Conservation (phyloP, 2,888 invertebrate genomes). For the Tiliacea aurago region DNA sequence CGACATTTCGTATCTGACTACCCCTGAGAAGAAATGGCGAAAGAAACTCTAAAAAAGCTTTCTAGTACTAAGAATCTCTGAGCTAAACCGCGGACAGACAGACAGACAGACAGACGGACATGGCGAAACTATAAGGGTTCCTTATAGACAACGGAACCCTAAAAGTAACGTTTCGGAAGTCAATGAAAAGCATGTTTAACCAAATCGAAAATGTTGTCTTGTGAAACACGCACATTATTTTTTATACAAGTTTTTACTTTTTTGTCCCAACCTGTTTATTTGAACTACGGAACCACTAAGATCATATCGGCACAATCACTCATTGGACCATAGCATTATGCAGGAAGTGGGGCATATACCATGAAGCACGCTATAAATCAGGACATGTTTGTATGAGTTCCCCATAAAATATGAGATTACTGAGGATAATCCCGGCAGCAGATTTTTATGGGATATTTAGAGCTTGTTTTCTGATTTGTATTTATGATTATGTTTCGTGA, state of each 20-base stretch:
- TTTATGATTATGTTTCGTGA: slow-evolving; percentile 50
- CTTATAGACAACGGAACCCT: too few relatives aligned
- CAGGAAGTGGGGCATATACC: slow-evolving; percentile 50
- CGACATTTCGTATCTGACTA: too few relatives aligned
- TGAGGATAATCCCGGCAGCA: slow-evolving; percentile 59
- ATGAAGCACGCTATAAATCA: slow-evolving; percentile 74
- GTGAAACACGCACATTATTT: background rate
- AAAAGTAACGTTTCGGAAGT: background rate
- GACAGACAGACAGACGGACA: too few relatives aligned
- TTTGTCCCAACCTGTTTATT: slow-evolving; percentile 1
- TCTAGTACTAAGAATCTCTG: too few relatives aligned
- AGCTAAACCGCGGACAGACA: too few relatives aligned
- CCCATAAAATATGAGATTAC: slow-evolving; percentile 71
- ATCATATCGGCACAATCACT: slow-evolving; percentile 64
- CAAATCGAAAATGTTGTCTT: background rate
- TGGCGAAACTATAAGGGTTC: too few relatives aligned
- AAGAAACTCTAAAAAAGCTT: too few relatives aligned
- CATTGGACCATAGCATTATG: slow-evolving; percentile 66
- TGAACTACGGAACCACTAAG: slow-evolving; percentile 12
- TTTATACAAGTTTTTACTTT: background rate
- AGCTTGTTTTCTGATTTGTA: slow-evolving; percentile 47
- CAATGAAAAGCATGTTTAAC: background rate
- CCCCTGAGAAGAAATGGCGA: too few relatives aligned
- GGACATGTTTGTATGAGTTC: slow-evolving; percentile 68
- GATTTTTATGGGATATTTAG: slow-evolving; percentile 56